phyloP scores from a whole-genome alignment of 2,797 vertebrate species.

The Muraenolepis orangiensis region DNA sequence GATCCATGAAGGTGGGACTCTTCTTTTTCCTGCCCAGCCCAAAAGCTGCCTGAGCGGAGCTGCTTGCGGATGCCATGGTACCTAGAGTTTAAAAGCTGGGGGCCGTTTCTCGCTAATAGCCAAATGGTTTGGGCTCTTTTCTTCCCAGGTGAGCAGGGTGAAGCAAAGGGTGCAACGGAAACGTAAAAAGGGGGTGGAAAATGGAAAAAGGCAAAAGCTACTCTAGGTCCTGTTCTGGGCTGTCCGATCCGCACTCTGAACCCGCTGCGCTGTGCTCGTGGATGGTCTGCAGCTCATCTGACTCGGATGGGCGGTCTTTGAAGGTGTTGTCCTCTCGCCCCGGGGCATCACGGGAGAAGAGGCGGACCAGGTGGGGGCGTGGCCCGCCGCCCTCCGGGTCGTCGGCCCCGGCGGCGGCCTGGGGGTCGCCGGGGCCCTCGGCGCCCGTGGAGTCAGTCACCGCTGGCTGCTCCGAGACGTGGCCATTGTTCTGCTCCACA shows the following conservation, averaged over 20 bases:
- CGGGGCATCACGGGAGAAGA: conserved; percentile 99
- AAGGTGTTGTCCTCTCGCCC: conserved; percentile 99
- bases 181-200: conserved; percentile 26
- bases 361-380: conserved; percentile 99
- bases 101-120: conserved; percentile 32
- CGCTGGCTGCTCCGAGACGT: conserved; percentile 83
- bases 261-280: conserved; percentile 86
- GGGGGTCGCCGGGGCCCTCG: conserved; percentile 76
- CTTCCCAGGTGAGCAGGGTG: conserved; percentile 49
- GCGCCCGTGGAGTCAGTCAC: conserved; percentile 90
- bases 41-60: conserved; percentile 83
- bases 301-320: conserved; percentile 98
- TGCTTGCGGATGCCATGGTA: conserved; percentile 89
- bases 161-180: conserved; percentile 26
- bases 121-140: conserved; percentile 38
- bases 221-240: conserved; percentile 86
- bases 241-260: conserved; percentile 82
- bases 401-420: conserved; percentile 83
- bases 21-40: conserved; percentile 83
- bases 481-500: conserved; percentile 95
- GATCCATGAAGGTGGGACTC: conserved; percentile 90
- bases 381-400: conserved; percentile 76
- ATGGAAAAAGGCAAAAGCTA: conserved; percentile 52
- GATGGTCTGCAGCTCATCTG: conserved; percentile 98
- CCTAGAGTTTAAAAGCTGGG: conserved; percentile 55